Evolutionary conservation across 2,888 invertebrate species (phyloP), one percentile per base, ranked within the genome.

Genomic region (Tubulanus polymorphus): DNA sequence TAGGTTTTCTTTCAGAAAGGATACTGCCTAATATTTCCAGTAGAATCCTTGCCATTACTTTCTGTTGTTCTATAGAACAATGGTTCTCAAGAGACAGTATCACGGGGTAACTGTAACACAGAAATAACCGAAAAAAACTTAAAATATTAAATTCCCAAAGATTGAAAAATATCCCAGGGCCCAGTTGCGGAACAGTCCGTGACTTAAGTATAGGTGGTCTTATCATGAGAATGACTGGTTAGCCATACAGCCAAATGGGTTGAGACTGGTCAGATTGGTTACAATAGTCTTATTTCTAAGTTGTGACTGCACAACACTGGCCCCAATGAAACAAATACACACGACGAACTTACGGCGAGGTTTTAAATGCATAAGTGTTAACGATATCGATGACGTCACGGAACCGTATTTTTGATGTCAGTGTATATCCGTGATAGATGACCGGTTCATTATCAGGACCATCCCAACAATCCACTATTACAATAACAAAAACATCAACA

Each of bases 371-470:
- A 75, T 97, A 91, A 66, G 95, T 93, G 73, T 90, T 91, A 50
- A 99, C 95, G 0, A 90, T 91, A 28, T 61, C 56, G 32, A 99
- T 86, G 0, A 96, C 96, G 76, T 97, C 96, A 75, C 90, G 85
- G 74, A 99, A 93, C 81, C 88, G 87, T 25, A 99, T 93, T 81
- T 94, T 95, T 0, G 93, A 91, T 0, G 97, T 99, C 60, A 97
- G 85, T 0, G 99, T 99, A 78, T 95, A 68, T 15, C 78, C 78
- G 68, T 85, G 85, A 63, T 83, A 84, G 56, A 85, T 81, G 28
- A 84, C 79, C 3, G 85, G 85, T 30, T 80, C 79, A 27, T 79
- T 78, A 51, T 81, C 78, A 3, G 80, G 80, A 18, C 85, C 85
- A 66, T 84, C 82, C 83, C 85, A 86, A 51, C 83, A 79, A 69